phyloP scores from a whole-genome alignment of 2,797 vertebrate genomes.

The Mycteria americana region DNA sequence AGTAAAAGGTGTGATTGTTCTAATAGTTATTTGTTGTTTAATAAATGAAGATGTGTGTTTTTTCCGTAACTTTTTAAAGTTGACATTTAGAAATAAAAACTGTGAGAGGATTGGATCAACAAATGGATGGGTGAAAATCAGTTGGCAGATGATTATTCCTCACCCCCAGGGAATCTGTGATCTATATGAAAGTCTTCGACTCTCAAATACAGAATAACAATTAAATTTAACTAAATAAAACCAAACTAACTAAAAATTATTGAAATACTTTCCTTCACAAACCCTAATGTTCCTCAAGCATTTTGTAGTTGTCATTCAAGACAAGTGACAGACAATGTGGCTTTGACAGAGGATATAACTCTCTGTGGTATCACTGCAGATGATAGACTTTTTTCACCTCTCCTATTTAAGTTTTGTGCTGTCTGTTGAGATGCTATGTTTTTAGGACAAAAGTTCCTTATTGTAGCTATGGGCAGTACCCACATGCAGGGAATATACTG shows the following conservation, averaged over 20 bases:
- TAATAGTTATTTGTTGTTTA: neutral
- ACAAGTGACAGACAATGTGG: neutral
- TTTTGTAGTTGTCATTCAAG: neutral
- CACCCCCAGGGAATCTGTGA: neutral
- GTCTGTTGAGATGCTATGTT: neutral
- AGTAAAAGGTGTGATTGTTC: neutral
- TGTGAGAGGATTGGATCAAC: neutral
- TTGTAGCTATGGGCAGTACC: neutral
- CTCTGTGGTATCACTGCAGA: neutral
- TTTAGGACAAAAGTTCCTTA: neutral
- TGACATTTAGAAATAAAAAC: neutral
- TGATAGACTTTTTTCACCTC: neutral
- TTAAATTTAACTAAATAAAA: neutral
- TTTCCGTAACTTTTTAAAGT: neutral
- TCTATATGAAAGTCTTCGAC: neutral
- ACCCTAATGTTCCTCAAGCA: neutral
- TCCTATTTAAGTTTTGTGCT: neutral
- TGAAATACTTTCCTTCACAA: neutral
- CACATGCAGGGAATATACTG: neutral
- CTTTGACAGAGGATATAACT: neutral
- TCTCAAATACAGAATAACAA: neutral
- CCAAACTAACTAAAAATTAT: neutral
- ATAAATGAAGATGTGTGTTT: neutral
- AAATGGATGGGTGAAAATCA: neutral
- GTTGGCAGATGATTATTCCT: neutral